phyloP scores from a whole-genome alignment of 53 echinoderm and acorn worm species.

The Glandiceps talaboti region DNA sequence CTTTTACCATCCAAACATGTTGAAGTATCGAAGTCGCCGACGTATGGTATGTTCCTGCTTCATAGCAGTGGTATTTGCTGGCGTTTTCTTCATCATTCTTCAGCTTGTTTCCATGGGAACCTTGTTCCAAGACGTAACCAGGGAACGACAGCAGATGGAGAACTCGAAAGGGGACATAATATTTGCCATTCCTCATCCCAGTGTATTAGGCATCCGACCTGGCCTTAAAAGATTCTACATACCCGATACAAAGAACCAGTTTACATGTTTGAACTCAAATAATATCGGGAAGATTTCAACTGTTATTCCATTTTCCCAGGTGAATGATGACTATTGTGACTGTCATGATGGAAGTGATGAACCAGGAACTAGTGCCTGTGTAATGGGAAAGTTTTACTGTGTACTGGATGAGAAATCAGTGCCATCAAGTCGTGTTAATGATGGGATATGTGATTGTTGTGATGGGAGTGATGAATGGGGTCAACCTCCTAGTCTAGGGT shows the following conservation, averaged over 20 bases:
- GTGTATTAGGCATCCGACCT: slow-evolving; percentile 29
- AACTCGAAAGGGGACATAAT: neutral
- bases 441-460: slow-evolving; percentile 98
- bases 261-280: slow-evolving; percentile 45
- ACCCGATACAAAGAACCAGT: slow-evolving; percentile 28
- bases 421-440: slow-evolving; percentile 80
- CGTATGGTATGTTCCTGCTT: neutral
- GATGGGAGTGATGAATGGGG: slow-evolving; percentile 93
- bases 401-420: slow-evolving; percentile 39
- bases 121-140: neutral
- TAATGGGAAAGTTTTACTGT: slow-evolving; percentile 85
- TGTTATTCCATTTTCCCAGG: slow-evolving; percentile 28
- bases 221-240: slow-evolving; percentile 36
- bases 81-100: neutral
- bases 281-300: no score
- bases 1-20: no score
- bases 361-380: slow-evolving; percentile 85
- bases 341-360: slow-evolving; percentile 86
- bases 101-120: neutral
- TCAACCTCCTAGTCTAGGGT: neutral
- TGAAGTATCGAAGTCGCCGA: neutral
- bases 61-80: neutral
- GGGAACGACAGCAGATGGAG: neutral
- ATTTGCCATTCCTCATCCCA: neutral
- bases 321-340: slow-evolving; percentile 89